phyloP scores from a whole-genome alignment of 1,140 invertebrate species.

The Neodiprion fabricii region DNA sequence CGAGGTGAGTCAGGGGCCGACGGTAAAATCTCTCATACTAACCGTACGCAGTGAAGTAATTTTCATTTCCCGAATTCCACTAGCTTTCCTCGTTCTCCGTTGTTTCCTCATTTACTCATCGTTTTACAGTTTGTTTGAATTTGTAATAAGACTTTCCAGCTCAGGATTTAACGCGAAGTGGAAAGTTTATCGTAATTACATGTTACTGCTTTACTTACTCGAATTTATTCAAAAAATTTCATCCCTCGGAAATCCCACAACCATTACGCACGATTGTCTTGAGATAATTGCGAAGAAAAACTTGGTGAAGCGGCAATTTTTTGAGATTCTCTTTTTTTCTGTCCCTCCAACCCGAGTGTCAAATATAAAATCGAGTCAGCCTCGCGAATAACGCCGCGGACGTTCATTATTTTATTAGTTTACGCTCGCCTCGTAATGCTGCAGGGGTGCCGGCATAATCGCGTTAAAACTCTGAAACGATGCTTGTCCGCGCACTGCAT shows the following conservation, averaged over 20 bases:
- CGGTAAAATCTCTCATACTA: neutral
- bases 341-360: no score
- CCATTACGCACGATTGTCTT: no score
- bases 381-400: neutral
- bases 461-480: neutral
- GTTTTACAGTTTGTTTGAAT: no score
- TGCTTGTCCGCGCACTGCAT: conserved; percentile 1
- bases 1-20: neutral
- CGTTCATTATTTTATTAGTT: neutral
- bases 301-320: neutral
- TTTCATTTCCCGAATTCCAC: neutral
- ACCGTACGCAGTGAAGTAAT: neutral
- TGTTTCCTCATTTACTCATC: no score
- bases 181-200: no score
- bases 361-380: neutral
- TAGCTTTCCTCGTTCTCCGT: neutral
- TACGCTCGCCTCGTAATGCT: neutral
- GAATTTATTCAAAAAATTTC: no score
- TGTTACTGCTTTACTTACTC: no score
- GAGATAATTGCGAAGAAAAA: neutral
- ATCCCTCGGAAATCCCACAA: no score
- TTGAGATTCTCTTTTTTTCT: neutral
- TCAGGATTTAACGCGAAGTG: no score
- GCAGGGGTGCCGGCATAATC: neutral
- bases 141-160: no score